These are phyloP conservation scores for Sapajus apella DNA, from an alignment of 2,113 vertebrate genomes.

Conservation along the genomic window DNA sequence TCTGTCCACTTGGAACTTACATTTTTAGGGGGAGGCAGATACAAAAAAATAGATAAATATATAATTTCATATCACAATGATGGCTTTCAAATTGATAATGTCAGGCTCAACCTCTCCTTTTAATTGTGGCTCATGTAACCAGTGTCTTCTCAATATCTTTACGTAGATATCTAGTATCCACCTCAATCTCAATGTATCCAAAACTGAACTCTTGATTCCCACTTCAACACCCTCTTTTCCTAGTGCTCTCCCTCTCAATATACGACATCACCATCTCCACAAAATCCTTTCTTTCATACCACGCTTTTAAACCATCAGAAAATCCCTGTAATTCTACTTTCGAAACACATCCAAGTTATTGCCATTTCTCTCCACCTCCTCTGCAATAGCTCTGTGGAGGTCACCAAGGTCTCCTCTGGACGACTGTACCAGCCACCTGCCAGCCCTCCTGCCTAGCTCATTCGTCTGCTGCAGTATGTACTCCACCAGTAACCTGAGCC, in stretches of 20 bases:
- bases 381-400: neutral
- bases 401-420: neutral
- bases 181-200: neutral
- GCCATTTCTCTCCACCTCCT: neutral
- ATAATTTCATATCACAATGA: neutral
- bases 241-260: neutral
- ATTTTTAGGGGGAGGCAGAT: neutral
- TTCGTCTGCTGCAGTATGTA: neutral
- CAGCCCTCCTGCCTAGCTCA: neutral
- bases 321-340: neutral
- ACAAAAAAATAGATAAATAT: neutral
- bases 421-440: fast-evolving
- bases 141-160: neutral
- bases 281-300: neutral
- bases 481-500: fast-evolving
- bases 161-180: neutral
- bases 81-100: neutral
- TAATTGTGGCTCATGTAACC: neutral
- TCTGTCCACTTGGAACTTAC: neutral
- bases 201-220: neutral
- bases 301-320: neutral
- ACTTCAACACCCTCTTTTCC: neutral
- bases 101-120: neutral
- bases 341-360: neutral
- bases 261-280: neutral